Conservation (phyloP, 1,140 invertebrate species). For the Planococcus citri region DNA sequence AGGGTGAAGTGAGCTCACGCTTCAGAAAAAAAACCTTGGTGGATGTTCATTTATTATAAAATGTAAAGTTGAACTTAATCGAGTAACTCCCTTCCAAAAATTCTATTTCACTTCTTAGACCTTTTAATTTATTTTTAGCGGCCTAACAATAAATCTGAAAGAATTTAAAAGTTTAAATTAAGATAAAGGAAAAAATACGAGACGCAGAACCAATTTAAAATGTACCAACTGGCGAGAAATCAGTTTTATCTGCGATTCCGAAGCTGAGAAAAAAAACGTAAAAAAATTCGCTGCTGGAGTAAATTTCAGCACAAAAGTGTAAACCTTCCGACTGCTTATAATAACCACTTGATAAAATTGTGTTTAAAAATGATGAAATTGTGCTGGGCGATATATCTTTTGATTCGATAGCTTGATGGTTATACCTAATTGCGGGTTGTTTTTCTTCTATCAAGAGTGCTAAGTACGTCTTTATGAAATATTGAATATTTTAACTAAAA, state of each 20-base stretch:
- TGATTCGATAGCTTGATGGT: too few species aligned
- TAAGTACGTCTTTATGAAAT: too few species aligned
- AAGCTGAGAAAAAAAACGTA: not conserved
- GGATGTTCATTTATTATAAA: constrained; percentile 18
- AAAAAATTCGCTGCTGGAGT: not conserved
- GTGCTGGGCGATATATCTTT: too few species aligned
- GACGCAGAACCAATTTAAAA: constrained; percentile 17
- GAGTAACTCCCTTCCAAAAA: constrained; percentile 16
- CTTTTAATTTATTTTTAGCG: constrained; percentile 18
- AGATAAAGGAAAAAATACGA: constrained; percentile 20
- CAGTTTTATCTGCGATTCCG: constrained; percentile 1
- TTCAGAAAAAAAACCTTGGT: not conserved
- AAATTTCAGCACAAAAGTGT: too few species aligned
- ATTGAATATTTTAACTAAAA: too few species aligned
- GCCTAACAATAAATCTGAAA: constrained; percentile 20
- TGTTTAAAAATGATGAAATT: too few species aligned
- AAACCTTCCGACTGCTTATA: too few species aligned
- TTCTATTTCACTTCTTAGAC: constrained; percentile 12
- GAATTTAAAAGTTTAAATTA: constrained; percentile 20
- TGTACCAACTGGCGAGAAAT: constrained; percentile 15
- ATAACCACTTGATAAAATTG: too few species aligned
- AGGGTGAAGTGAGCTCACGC: constrained; percentile 3
- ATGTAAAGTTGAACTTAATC: constrained; percentile 17
- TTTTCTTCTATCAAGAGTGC: too few species aligned
- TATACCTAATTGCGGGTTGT: too few species aligned